These are phyloP conservation scores for Caenorhabditis latens DNA, from an alignment of 1,140 invertebrate genomes.

Conservation along the genomic window DNA sequence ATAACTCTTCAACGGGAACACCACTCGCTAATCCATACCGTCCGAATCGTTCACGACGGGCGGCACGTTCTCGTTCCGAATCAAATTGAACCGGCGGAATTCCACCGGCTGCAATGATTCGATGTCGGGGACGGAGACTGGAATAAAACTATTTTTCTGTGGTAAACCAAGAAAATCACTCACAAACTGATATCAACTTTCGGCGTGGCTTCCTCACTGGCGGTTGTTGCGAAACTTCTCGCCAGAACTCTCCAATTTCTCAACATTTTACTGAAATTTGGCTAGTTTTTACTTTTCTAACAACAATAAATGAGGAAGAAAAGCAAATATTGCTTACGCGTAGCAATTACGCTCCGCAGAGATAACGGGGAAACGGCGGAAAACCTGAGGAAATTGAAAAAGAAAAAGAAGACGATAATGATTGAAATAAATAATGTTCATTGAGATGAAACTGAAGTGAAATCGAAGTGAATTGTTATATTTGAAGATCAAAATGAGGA, in stretches of 20 bases:
- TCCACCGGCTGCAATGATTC: constrained; percentile 71
- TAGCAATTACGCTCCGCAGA: not conserved
- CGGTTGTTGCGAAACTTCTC: constrained; percentile 41
- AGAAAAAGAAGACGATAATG: not conserved
- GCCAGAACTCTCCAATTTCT: constrained; percentile 8
- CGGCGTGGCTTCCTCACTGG: not conserved
- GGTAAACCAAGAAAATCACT: not conserved
- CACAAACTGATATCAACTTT: constrained; percentile 28
- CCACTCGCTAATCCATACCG: constrained; percentile 69
- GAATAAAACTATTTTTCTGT: not conserved
- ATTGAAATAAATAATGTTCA: not conserved
- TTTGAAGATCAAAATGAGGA: not conserved
- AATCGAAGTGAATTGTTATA: not conserved
- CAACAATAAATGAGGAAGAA: too few species aligned
- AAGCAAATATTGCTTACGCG: not conserved
- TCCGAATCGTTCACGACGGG: constrained; percentile 71
- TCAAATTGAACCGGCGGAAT: constrained; percentile 75
- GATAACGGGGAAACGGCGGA: not conserved
- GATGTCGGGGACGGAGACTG: constrained; percentile 72
- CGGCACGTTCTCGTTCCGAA: constrained; percentile 69
- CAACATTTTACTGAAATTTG: constrained; percentile 7
- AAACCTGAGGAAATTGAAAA: not conserved
- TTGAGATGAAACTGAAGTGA: not conserved
- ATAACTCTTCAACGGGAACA: constrained; percentile 72
- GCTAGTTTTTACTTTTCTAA: not conserved